Evolutionary conservation across 2,797 vertebrate species (phyloP).

Genomic region (Phrynocephalus guinanensis): DNA sequence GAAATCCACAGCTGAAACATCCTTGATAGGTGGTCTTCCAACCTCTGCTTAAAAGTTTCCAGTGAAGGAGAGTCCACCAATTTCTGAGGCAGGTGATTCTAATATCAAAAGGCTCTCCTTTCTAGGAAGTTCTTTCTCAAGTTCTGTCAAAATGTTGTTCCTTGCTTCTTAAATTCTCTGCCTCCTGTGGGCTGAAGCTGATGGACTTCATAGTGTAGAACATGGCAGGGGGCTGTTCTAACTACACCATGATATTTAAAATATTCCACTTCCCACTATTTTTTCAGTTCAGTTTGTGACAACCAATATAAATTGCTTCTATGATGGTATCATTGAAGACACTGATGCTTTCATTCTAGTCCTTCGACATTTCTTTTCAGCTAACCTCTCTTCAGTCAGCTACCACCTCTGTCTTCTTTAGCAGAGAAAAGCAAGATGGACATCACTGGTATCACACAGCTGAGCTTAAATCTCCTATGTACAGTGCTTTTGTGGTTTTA

Average conservation of each 20-base stretch:
- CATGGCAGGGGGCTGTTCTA: neutral
- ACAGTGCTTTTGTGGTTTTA: neutral
- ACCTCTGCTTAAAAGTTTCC: no score
- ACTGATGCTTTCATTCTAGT: slow-evolving; percentile 26
- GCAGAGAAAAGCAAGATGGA: slow-evolving; percentile 36
- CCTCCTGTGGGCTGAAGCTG: neutral
- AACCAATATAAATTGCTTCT: neutral
- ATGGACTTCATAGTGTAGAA: neutral
- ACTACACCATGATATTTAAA: neutral
- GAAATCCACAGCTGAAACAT: no score
- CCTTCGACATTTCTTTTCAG: neutral
- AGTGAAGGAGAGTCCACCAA: no score
- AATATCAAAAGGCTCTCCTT: no score
- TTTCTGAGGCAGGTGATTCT: no score
- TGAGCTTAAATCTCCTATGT: slow-evolving; percentile 19
- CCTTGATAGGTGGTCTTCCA: no score
- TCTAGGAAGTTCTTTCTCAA: no score
- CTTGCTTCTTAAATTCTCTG: no score
- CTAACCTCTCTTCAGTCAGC: neutral
- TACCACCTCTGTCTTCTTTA: neutral
- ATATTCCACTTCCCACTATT: neutral
- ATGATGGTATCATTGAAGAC: slow-evolving; percentile 9
- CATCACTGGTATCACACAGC: slow-evolving; percentile 14
- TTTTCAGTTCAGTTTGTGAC: neutral
- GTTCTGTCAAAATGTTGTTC: no score